Base-by-base conservation (phyloP, 2,797 vertebrate genomes). In the Scyliorhinus canicula region DNA sequence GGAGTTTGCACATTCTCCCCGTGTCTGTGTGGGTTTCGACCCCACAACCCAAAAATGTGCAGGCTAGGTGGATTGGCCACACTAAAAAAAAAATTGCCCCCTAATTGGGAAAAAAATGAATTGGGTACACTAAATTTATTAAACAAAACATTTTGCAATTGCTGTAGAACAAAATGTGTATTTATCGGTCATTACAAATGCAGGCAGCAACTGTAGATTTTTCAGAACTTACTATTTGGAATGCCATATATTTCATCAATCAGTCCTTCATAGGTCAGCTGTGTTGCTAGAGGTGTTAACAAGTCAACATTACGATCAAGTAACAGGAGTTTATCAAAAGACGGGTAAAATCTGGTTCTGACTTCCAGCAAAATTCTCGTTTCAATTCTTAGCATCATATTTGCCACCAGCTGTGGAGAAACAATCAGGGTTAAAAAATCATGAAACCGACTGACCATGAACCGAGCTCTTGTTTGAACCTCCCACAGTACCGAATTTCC, bases 321-420 rank as follows among this genome's bases (percentile, higher is more conserved):
- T 95, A 99, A 95, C 95, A 99, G 96, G 93, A 99, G 98, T 0
- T 98, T 98, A n/a, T 99, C 99, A 16, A 99, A n/a, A 99, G 95
- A 99, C 98, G 0, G 99, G 99, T 85, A 99, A 98, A 95, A 99
- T 97, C 11, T 99, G 98, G 95, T 98, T 99, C 96, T 99, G 98
- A 96, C 98, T 98, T 71, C 99, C 99, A 0, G 99, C 98, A 95
- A 99, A n/a, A 98, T 97, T 99, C 99, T 0, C 99, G 97, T 97
- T 99, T 99, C 99, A 99, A n/a, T 99, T 96, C 99, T 97, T 96
- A 99, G 97, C 99, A 99, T 99, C 99, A 99, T 99, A 95, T 99
- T 99, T 95, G 98, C 98, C 95, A 99, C 99, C 8, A 99, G 99
- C 99, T 99, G 96, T 50, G 96, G 96, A 96, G 11, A 95, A 95